These are phyloP conservation scores for Graphium colonna DNA, from an alignment of 2,888 invertebrate genomes.

Conservation along the genomic window DNA sequence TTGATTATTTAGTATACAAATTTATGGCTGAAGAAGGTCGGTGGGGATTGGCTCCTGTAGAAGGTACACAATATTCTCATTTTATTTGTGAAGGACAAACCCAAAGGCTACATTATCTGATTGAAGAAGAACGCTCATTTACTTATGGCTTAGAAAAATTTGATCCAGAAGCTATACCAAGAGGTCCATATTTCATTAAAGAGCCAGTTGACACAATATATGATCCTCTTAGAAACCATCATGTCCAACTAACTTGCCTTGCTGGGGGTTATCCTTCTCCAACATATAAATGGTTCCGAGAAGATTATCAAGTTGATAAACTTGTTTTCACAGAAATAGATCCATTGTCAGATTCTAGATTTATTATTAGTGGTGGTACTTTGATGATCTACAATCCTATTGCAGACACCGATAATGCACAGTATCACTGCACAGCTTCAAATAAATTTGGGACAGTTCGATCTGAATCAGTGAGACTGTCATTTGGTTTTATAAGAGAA, in stretches of 20 bases:
- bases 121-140: slow-evolving; percentile 88
- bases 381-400: slow-evolving; percentile 93
- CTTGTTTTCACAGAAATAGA: slow-evolving; percentile 87
- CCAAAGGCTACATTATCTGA: slow-evolving; percentile 84
- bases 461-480: slow-evolving; percentile 92
- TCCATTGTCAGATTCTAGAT: slow-evolving; percentile 86
- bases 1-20: slow-evolving; percentile 89
- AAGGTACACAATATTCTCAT: slow-evolving; percentile 86
- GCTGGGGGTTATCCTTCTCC: slow-evolving; percentile 95
- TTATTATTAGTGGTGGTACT: slow-evolving; percentile 94
- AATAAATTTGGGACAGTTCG: slow-evolving; percentile 93
- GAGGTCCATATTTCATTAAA: slow-evolving; percentile 93
- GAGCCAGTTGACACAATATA: slow-evolving; percentile 92
- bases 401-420: slow-evolving; percentile 89
- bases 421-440: slow-evolving; percentile 94
- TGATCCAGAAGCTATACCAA: slow-evolving; percentile 89
- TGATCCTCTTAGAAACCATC: slow-evolving; percentile 88
- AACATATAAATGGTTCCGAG: slow-evolving; percentile 93
- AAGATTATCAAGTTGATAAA: slow-evolving; percentile 90
- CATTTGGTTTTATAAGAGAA: slow-evolving; percentile 94
- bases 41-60: slow-evolving; percentile 92
- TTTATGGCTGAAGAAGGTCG: slow-evolving; percentile 85
- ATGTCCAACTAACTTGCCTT: slow-evolving; percentile 88
- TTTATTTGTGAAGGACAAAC: slow-evolving; percentile 94
- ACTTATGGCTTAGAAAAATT: slow-evolving; percentile 92